phyloP scores from a whole-genome alignment of 2,113 vertebrate genomes.

The Cynopterus brachyotis region DNA sequence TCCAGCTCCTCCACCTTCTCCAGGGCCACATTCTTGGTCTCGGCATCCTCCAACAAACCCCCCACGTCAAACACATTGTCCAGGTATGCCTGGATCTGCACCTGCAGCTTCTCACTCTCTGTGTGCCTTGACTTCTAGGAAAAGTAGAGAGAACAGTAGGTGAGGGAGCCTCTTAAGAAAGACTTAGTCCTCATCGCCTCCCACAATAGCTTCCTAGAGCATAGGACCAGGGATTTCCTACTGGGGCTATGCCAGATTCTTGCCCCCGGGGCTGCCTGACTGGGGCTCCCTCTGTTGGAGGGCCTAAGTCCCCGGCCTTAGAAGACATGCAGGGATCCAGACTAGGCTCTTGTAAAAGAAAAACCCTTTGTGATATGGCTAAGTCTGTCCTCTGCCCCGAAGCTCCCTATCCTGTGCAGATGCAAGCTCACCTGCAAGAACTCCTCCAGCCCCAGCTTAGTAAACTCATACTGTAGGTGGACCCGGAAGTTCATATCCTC shows the following conservation, averaged over 20 bases:
- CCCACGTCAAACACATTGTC: slow-evolving; percentile 99
- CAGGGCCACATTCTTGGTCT: slow-evolving; percentile 98
- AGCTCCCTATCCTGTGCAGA: not conserved
- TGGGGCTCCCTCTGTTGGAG: not conserved
- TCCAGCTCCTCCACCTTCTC: slow-evolving; percentile 99
- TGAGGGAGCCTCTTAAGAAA: not conserved
- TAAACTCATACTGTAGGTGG: slow-evolving; percentile 97
- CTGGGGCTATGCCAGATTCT: not conserved
- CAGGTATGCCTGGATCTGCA: slow-evolving; percentile 98
- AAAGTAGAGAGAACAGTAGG: not conserved
- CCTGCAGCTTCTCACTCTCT: slow-evolving; percentile 97
- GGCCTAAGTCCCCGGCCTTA: not conserved
- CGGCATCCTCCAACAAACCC: slow-evolving; percentile 95
- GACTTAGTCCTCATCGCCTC: not conserved
- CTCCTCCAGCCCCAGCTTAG: slow-evolving; percentile 95
- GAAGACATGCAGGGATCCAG: not conserved
- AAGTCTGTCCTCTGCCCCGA: not conserved
- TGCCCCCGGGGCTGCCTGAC: not conserved
- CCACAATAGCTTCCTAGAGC: not conserved
- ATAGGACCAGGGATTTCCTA: not conserved
- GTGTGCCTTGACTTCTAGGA: slow-evolving; percentile 95
- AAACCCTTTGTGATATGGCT: not conserved
- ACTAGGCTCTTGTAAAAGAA: not conserved
- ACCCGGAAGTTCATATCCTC: slow-evolving; percentile 99
- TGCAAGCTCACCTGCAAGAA: slow-evolving; percentile 90